phyloP scores from a whole-genome alignment of 2,797 vertebrate genomes.

The Ctenosaura bakeri region DNA sequence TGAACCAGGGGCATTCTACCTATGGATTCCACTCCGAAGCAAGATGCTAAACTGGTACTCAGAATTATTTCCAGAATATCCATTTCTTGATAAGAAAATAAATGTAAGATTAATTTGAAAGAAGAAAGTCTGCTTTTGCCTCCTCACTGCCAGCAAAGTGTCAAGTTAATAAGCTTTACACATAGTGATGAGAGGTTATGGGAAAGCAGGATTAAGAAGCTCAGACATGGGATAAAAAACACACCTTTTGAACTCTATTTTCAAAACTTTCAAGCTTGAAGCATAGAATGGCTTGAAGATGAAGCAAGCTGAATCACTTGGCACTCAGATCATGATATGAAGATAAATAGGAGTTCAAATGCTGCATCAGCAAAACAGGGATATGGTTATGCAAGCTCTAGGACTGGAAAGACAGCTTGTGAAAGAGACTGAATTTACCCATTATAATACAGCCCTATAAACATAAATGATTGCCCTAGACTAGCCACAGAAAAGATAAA shows the following conservation, averaged over 20 bases:
- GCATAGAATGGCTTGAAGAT: not conserved
- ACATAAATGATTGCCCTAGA: not conserved
- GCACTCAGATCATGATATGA: conserved; percentile 5
- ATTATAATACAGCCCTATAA: not conserved
- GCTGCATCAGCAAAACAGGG: not conserved
- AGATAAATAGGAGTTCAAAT: conserved; percentile 10
- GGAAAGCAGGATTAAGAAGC: not conserved
- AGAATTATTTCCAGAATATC: conserved; percentile 1
- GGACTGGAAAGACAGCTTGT: not conserved
- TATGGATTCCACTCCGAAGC: not conserved
- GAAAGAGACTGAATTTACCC: not conserved
- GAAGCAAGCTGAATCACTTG: not conserved
- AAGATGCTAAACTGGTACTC: not conserved
- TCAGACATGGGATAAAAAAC: not conserved
- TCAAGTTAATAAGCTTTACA: not conserved
- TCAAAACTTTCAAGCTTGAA: conserved; percentile 11
- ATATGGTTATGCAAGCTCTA: not conserved
- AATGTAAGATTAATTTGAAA: conserved; percentile 5
- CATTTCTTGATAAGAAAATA: conserved; percentile 17
- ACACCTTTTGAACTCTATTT: conserved; percentile 12
- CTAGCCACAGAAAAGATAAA: not conserved
- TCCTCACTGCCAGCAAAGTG: not conserved
- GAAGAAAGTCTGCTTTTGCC: not conserved
- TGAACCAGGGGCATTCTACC: not conserved
- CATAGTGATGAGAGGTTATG: not conserved